A percentile compares a stretch with the other conserved stretches of the same genome.
phyloP scores from a whole-genome alignment of 2,113 vertebrate species.

The Excalfactoria chinensis region DNA sequence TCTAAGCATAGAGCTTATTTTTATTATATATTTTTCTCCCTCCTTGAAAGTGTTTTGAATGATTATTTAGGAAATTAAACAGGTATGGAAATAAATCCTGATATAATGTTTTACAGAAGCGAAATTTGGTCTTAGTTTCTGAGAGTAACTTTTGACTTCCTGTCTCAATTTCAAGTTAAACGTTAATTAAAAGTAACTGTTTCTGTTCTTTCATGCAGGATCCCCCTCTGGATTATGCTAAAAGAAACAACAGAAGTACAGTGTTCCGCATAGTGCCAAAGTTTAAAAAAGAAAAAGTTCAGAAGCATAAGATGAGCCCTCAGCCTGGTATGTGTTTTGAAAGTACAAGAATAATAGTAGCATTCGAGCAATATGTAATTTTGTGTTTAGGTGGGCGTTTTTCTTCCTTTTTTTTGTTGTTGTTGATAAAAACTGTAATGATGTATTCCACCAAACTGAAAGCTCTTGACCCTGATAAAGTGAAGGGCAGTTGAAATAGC shows the following conservation, averaged over 20 bases:
- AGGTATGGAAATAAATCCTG: neutral
- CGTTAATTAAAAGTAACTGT: neutral
- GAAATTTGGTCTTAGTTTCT: neutral
- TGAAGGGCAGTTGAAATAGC: neutral
- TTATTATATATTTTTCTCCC: neutral
- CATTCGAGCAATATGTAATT: neutral
- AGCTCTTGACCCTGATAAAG: neutral
- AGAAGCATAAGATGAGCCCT: constrained; percentile 89
- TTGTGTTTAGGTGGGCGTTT: neutral
- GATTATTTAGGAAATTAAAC: neutral
- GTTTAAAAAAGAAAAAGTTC: constrained; percentile 96
- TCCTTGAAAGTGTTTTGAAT: neutral
- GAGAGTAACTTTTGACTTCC: neutral
- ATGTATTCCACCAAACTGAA: neutral
- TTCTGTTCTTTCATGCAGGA: constrained; percentile 82
- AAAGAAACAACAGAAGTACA: constrained; percentile 95
- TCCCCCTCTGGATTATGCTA: constrained; percentile 91
- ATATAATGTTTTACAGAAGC: neutral
- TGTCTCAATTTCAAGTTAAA: neutral
- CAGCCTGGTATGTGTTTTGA: constrained; percentile 90
- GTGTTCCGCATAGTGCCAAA: constrained; percentile 98
- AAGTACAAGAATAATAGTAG: neutral
- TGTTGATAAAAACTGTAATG: neutral
- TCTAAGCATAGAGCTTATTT: neutral
- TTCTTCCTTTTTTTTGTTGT: neutral